phyloP scores from a whole-genome alignment of 2,888 invertebrate species.

The Oasisia sp. region DNA sequence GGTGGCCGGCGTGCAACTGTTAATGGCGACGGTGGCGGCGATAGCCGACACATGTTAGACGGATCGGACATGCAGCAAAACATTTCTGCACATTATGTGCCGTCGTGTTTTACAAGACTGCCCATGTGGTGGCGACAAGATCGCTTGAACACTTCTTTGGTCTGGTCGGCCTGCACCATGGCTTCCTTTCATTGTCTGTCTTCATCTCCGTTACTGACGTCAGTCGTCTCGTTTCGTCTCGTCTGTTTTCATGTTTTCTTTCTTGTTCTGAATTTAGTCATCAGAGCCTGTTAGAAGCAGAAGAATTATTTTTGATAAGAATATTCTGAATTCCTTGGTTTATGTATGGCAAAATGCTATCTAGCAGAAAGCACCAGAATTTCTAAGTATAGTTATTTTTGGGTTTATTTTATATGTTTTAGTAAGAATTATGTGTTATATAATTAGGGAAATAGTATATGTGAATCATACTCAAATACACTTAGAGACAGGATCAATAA shows the following conservation, averaged over 20 bases:
- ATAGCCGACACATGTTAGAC: background rate
- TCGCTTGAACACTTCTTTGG: background rate
- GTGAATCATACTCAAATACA: no score
- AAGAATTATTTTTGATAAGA: background rate
- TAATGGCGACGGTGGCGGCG: background rate
- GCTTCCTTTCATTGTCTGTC: background rate
- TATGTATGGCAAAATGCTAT: background rate
- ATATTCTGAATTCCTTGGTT: background rate
- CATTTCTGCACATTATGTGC: constrained; percentile 4
- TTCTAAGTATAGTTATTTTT: background rate
- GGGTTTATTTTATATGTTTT: background rate
- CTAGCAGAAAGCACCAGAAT: background rate
- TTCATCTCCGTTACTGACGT: background rate
- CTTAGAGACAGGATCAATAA: no score
- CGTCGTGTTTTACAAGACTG: background rate
- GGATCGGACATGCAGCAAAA: background rate
- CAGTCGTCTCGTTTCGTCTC: no score
- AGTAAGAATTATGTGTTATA: no score
- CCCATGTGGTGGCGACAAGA: background rate
- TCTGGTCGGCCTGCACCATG: background rate
- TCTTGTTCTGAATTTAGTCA: background rate
- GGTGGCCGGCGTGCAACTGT: background rate
- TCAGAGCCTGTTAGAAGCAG: background rate
- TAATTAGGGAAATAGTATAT: no score
- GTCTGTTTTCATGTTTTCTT: background rate